Evolutionary conservation across 2,113 vertebrate species (phyloP).

Genomic region (Pholis gunnellus): DNA sequence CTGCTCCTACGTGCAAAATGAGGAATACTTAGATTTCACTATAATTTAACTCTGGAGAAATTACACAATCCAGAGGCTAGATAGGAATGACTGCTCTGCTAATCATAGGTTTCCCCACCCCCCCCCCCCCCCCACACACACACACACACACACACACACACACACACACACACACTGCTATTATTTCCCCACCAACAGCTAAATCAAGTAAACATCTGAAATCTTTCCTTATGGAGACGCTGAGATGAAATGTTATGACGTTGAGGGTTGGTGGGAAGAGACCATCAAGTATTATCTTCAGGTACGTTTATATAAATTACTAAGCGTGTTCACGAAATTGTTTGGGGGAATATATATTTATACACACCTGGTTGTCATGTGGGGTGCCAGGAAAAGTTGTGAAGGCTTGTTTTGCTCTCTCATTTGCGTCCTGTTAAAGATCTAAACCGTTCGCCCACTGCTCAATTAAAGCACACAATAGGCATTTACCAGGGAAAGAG

Average conservation of each 20-base stretch:
- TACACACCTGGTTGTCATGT: slow-evolving; percentile 6
- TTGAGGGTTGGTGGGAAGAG: not conserved
- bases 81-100: slow-evolving; percentile 44
- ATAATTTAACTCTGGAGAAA: slow-evolving; percentile 62
- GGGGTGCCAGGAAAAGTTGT: slow-evolving; percentile 9
- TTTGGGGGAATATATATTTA: not conserved
- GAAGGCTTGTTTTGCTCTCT: slow-evolving; percentile 19
- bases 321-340: not conserved
- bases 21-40: slow-evolving; percentile 62
- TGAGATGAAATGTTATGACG: slow-evolving; percentile 16
- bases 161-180: too few relatives aligned
- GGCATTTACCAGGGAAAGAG: not conserved
- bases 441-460: slow-evolving; percentile 47
- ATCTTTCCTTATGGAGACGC: slow-evolving; percentile 35
- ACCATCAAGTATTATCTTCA: not conserved
- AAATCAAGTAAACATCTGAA: slow-evolving; percentile 47
- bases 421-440: slow-evolving; percentile 24
- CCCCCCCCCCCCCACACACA: slow-evolving; percentile 30
- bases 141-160: too few relatives aligned
- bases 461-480: slow-evolving; percentile 31
- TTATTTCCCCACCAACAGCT: slow-evolving; percentile 68
- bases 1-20: slow-evolving; percentile 37
- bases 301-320: slow-evolving; percentile 2
- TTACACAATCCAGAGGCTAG: slow-evolving; percentile 52
- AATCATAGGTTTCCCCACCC: slow-evolving; percentile 67